phyloP scores from a whole-genome alignment of 2,113 vertebrate genomes.

The Melanostigma gelatinosum region DNA sequence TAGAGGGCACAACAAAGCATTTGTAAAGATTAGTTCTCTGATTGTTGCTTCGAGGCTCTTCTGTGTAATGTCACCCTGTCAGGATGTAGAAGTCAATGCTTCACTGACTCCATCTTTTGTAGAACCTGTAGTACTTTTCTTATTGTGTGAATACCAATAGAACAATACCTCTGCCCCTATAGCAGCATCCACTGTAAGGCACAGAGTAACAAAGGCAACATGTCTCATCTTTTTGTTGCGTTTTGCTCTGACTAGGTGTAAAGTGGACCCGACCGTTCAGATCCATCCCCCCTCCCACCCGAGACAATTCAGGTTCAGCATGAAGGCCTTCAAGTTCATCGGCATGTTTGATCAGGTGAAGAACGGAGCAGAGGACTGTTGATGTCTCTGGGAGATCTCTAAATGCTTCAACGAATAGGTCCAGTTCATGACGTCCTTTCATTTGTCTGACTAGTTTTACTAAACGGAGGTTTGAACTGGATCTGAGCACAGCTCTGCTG shows the following conservation, averaged over 20 bases:
- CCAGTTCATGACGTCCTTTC: not conserved
- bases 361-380: not conserved
- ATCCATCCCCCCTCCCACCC: constrained; percentile 14
- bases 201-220: too few species aligned
- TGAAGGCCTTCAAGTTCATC: constrained; percentile 83
- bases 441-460: not conserved
- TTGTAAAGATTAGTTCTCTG: too few species aligned
- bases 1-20: too few species aligned
- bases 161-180: too few species aligned
- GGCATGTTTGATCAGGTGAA: constrained; percentile 77
- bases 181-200: too few species aligned
- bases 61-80: too few species aligned
- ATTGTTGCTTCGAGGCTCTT: too few species aligned
- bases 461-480: not conserved
- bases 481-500: not conserved
- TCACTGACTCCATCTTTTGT: too few species aligned
- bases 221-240: too few species aligned
- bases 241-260: constrained; percentile 62
- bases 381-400: not conserved
- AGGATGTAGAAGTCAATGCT: too few species aligned
- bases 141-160: too few species aligned
- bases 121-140: too few species aligned
- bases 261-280: constrained; percentile 65
- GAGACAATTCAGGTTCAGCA: constrained; percentile 70
- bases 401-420: not conserved